Base-by-base conservation (phyloP, 2,797 vertebrate species). In the Pseudopleuronectes americanus region DNA sequence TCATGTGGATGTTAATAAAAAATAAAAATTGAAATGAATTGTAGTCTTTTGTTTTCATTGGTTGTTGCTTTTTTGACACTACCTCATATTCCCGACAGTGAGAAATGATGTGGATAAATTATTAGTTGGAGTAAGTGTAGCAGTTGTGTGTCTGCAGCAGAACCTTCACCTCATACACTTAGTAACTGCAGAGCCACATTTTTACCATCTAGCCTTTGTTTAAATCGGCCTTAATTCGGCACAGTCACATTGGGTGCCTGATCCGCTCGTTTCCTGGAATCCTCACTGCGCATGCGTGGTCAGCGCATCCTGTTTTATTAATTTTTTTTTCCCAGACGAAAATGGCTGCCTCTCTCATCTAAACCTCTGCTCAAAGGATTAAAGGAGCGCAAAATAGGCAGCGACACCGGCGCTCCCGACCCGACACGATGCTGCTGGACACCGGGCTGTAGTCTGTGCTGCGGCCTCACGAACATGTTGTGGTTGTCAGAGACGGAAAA, bases 331-430 rank as follows among this genome's bases (percentile, higher is more conserved):
- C 89, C 65, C 77, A 71, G 79, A 79, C 85, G 91, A 94, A 95
- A 94, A 95, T 95, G 94, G 94, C 94, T 93, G 93, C 93, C 92
- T 85, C 81, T 89, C 89, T 89, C 84, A 87, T 92, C 91, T 90
- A 89, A 92, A 90, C 80, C 74, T 88, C 71, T 87, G 81, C 80
- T 17, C 68, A 57, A 71, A 81, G 79, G 83, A 89, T 84, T 77
- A 90, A 81, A 83, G 47, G 68, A 71, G 31, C 64, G 59, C 72
- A 51, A 77, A 83, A 76, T 68, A 79, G 68, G 65, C 47, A 38
- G 19, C 61, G 74, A 57, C 67, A 71, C 74, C 23, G 31, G 26
- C 65, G n/a, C 67, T 33, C 45, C n/a, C 22, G 31, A 54, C 57
- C 57, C 48, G 4, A 49, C 38, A 71, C 76, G 3, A 19, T 7